phyloP scores from a whole-genome alignment of 23 tunicate species.

The Halocynthia roretzi region DNA sequence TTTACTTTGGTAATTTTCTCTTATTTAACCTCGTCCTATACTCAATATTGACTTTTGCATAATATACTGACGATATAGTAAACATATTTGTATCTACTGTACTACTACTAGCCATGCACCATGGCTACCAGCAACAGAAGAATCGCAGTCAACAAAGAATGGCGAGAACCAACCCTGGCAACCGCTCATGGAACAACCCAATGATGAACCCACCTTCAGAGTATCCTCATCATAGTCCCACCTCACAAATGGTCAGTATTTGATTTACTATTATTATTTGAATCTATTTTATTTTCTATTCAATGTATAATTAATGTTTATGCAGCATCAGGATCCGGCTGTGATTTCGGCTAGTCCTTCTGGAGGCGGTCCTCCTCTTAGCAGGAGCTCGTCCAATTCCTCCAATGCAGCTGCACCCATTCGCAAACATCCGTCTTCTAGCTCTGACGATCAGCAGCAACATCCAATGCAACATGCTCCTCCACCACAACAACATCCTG shows the following conservation, averaged over 20 bases:
- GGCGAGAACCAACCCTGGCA: not conserved
- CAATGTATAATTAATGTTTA: not conserved
- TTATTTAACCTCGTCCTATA: too few species aligned
- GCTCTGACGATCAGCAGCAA: constrained; percentile 2
- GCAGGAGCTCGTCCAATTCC: constrained; percentile 15
- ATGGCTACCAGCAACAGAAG: constrained; percentile 15
- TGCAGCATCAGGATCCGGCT: constrained; percentile 17
- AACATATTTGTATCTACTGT: not conserved
- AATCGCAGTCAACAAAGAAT: constrained; percentile 2
- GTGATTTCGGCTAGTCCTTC: constrained; percentile 6
- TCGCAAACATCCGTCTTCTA: constrained; percentile 13
- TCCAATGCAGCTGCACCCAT: constrained; percentile 10
- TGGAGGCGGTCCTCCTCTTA: constrained; percentile 7
- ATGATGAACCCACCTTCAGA: constrained; percentile 1
- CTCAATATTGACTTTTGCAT: not conserved
- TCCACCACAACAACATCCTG: constrained; percentile 3
- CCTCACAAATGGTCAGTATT: constrained; percentile 20
- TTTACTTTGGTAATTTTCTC: too few species aligned
- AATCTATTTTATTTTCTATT: not conserved
- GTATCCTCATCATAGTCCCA: constrained; percentile 9
- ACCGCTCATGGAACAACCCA: constrained; percentile 9
- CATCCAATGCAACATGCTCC: not conserved
- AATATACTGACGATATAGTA: not conserved
- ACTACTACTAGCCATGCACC: constrained; percentile 9
- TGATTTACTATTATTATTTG: not conserved